Evolutionary conservation across 1,140 invertebrate genomes (phyloP), one percentile per base, ranked within the genome.

Genomic region (Philaenus spumarius): DNA sequence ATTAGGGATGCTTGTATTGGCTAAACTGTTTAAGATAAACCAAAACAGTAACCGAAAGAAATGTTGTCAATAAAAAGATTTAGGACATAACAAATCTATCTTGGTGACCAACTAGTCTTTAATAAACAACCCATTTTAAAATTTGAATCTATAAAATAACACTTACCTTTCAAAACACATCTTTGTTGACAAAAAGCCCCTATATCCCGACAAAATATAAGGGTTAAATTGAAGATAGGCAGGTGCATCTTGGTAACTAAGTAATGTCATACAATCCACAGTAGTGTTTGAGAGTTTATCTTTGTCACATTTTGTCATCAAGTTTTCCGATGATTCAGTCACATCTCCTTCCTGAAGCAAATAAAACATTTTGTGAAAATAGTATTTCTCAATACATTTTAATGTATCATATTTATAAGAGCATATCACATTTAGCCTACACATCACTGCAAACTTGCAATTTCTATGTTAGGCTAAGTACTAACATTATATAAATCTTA

Each of bases 191-290:
- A 95, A 75, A 63, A 85, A 83, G 64, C 86, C 86, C 67, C 92
- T 79, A 64, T 87, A 86, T 37, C 86, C 86, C 34, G 76, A 71
- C 11, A 78, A 70, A 66, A 89, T 86, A 68, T 81, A 89, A n/a
- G 87, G 88, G 75, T 91, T 92, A 65, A 90, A 90, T 71, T 89
- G 83, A 43, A 94, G 77, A 75, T 92, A 91, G 46, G 80, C 78
- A 12, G 92, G 90, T 47, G 91, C 89, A 55, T 87, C 82, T 53
- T 81, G 74, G 64, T 72, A 82, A 5, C 62, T 68, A 15, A 81
- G 72, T 7, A 64, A 55, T 19, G 63, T 35, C 34, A 65, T 45
- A 15, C 53, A 60, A 35, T 62, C 58, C 24, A 60, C 35, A 9
- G 58, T 48, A 22, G 58, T 59, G 12, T 24, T 46, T 2, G 50